These are phyloP conservation scores for Tapera naevia DNA, from an alignment of 2,797 vertebrate genomes.

Conservation along the genomic window DNA sequence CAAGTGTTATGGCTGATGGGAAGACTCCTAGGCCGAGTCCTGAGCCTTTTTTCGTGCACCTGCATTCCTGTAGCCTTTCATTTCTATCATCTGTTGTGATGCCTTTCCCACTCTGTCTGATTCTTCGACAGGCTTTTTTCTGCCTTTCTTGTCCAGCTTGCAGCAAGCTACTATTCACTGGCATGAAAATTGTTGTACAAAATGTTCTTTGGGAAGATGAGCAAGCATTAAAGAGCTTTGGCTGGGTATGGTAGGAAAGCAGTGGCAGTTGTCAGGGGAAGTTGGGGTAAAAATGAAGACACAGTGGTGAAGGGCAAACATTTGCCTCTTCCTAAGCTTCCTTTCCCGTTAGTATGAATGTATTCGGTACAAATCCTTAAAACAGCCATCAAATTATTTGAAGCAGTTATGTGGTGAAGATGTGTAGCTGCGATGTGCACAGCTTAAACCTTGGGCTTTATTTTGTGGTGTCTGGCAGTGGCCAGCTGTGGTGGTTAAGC, in stretches of 20 bases:
- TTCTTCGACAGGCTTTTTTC: neutral
- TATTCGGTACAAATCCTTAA: neutral
- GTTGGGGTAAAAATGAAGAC: neutral
- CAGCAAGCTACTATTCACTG: neutral
- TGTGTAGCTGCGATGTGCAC: neutral
- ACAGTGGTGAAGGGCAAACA: neutral
- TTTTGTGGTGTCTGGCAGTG: neutral
- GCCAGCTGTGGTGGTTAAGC: neutral
- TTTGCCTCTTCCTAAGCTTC: neutral
- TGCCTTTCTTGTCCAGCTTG: neutral
- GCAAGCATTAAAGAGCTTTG: neutral
- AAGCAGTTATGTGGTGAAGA: neutral
- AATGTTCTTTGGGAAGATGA: neutral
- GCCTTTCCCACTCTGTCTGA: fast-evolving
- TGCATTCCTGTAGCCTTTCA: neutral
- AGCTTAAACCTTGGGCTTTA: neutral
- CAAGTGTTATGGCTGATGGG: neutral
- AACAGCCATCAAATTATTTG: neutral
- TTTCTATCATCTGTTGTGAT: neutral
- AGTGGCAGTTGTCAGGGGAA: neutral
- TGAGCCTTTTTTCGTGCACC: neutral
- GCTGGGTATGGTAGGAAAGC: neutral
- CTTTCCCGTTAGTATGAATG: neutral
- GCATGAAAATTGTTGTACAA: neutral
- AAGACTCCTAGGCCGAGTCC: neutral